Percentiles rank a stretch among this genome's conserved stretches.
Conservation (phyloP, 1,140 invertebrate genomes). For the Lamellibrachia luymesi region DNA sequence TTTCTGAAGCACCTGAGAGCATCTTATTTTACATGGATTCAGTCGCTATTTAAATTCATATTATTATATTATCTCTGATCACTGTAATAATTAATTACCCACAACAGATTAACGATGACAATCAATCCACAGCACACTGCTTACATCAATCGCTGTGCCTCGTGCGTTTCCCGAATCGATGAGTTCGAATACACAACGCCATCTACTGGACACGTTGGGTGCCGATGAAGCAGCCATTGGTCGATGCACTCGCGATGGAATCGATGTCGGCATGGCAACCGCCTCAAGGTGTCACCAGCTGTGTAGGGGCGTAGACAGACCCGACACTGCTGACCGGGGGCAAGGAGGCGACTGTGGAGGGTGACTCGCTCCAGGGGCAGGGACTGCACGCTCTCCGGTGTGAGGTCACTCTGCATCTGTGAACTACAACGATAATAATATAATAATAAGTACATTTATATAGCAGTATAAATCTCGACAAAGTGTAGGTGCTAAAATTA, state of each 20-base stretch:
- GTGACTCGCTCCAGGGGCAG: conserved; percentile 49
- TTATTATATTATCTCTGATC: no score
- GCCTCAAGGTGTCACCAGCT: conserved; percentile 46
- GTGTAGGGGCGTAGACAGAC: conserved; percentile 49
- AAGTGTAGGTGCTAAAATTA: no score
- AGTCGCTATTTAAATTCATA: no score
- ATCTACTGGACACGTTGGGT: conserved; percentile 54
- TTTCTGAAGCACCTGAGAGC: no score
- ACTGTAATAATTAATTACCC: neutral
- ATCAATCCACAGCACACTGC: neutral
- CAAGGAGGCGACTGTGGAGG: conserved; percentile 41
- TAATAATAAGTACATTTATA: no score
- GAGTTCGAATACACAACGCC: conserved; percentile 31
- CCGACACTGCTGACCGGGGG: conserved; percentile 51
- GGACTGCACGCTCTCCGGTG: conserved; percentile 45
- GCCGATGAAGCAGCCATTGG: conserved; percentile 52
- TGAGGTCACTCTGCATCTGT: conserved; percentile 33
- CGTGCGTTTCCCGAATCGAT: conserved; percentile 1
- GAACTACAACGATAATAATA: neutral
- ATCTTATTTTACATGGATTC: no score
- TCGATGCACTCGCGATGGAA: conserved; percentile 56
- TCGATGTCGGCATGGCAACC: conserved; percentile 55
- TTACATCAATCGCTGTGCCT: conserved; percentile 5
- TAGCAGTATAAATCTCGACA: no score
- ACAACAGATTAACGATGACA: neutral